Evolutionary conservation across 2,888 invertebrate genomes (phyloP), one percentile per base, ranked within the genome.

Genomic region (Philaethria dido): DNA sequence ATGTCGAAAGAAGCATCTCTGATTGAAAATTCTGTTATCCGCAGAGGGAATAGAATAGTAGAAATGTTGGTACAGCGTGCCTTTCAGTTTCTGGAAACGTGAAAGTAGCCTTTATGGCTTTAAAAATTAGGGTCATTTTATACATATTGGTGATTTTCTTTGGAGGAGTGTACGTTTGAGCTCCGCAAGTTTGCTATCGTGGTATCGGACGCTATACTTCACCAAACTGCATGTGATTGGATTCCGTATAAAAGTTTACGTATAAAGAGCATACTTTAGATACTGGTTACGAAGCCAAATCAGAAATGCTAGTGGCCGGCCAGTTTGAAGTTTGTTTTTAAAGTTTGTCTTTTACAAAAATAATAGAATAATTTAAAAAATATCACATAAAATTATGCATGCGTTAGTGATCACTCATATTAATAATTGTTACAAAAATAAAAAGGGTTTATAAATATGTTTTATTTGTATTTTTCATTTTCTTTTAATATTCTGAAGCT

Each of bases 21-120:
- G 88, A 90, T 91, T 84, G 85, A 78, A 80, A 86, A 91, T 91
- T 91, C 90, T 75, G 87, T 91, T 89, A 86, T 83, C 80, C 83
- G 83, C 85, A 88, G 80, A 92, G 85, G 82, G 90, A 91, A 90
- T 91, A 76, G 80, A 78, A 80, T 81, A 89, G 86, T 82, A 79
- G 80, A 74, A 73, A 69, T 74, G 77, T 78, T 57, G 54, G 48
- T 66, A 66, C 60, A 61, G 33, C 18, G 11, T 57, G 50, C 63
- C 50, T 18, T 39, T 33, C 13, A 44, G 45, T 42, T 52, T 64
- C 33, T 20, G 22, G 25, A 50, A 39, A 57, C 29, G n/a, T 52
- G 18, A 61, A 14, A 14, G 18, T 62, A 36, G n/a, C 33, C 62
- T 47, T 64, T 70, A 64, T 42, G 29, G 0, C 63, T 16, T n/a